Base-by-base conservation (phyloP, 2,113 vertebrate genomes). In the Progne subis region DNA sequence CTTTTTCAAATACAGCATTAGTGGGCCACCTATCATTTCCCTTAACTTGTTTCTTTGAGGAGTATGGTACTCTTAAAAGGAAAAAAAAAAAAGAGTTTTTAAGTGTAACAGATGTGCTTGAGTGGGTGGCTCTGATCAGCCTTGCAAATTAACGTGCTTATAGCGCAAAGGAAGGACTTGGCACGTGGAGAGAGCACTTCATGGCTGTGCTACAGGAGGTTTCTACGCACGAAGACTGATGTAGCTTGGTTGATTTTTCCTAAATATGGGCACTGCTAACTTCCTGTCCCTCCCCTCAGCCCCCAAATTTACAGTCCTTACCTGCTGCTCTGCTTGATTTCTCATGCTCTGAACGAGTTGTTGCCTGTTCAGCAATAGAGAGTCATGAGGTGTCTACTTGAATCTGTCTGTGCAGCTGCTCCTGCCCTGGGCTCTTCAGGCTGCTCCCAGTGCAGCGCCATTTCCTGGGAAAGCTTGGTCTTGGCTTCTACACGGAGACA, bases 101-200 rank as follows among this genome's bases (percentile, higher is more conserved):
- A 8, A 47, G 18, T 3, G 18, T 28, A 31, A 14, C 18, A 53
- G 46, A 13, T 28, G 19, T 11, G 23, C 8, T 17, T 4, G n/a
- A 49, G 56, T 5, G 39, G 26, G 52, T 16, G 39, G 50, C 4
- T 24, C 65, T 50, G 25, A 0, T 11, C 37, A 28, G 41, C 44
- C 24, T 17, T 3, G 18, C 28, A 1, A 12, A 0, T 4, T 37
- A 0, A 49, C 26, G 47, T 5, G 14, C n/a, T 32, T 9, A 0
- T 0, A 53, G 64, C 2, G 47, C 39, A 5, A 6, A 29, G 41
- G 29, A 16, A 60, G 37, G 12, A 4, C 37, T 47, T 6, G 37
- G 78, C 88, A 29, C 59, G 1, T 53, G 85, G 75, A 6, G n/a
- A 0, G 9, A 2, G 49, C 6, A 0, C 13, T 17, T 0, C 5